phyloP scores from a whole-genome alignment of 2,797 vertebrate species.

The Coreius guichenoti region DNA sequence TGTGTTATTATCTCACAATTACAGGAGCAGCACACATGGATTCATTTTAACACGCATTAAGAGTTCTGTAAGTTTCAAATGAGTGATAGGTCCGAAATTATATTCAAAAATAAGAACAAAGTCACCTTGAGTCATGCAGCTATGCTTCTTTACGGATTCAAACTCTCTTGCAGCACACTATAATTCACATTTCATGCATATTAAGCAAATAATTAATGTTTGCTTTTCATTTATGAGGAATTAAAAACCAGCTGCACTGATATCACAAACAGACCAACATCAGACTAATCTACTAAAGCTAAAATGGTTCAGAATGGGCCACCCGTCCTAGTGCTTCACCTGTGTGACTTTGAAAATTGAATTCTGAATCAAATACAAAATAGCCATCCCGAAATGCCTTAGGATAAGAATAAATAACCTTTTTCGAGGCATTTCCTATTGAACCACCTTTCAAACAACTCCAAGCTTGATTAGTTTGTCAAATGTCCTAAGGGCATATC shows the following conservation, averaged over 20 bases:
- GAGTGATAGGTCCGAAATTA: not conserved
- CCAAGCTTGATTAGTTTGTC: not conserved
- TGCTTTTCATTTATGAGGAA: slow-evolving; percentile 65
- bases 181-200: slow-evolving; percentile 48
- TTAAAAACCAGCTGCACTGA: slow-evolving; percentile 50
- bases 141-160: not conserved
- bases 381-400: not conserved
- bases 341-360: slow-evolving; percentile 4
- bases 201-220: slow-evolving; percentile 62
- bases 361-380: slow-evolving; percentile 24
- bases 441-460: not conserved
- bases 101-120: not conserved
- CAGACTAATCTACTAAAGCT: slow-evolving; percentile 56
- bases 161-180: slow-evolving; percentile 28
- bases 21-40: not conserved
- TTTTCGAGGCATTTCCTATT: slow-evolving; percentile 12
- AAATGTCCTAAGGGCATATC: not conserved
- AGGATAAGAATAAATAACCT: not conserved
- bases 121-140: not conserved
- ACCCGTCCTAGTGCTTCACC: not conserved
- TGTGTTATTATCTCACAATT: slow-evolving; percentile 1
- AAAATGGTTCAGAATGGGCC: slow-evolving; percentile 13
- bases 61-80: not conserved
- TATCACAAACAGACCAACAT: slow-evolving; percentile 42
- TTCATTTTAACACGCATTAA: not conserved